Evolutionary conservation across 2,888 invertebrate species (phyloP).

Genomic region (Ophion ellenae): DNA sequence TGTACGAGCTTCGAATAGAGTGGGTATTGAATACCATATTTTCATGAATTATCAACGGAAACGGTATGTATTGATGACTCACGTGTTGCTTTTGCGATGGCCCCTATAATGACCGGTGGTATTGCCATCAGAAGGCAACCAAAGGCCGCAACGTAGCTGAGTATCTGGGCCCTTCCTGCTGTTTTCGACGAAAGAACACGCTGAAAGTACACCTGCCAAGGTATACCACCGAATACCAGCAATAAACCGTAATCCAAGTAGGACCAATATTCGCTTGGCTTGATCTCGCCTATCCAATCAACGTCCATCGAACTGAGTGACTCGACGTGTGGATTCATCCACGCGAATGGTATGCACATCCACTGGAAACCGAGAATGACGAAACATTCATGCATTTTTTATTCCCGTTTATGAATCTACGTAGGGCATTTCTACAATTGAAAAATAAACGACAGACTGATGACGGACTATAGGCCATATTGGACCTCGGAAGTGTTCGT

Average conservation of each 20-base stretch:
- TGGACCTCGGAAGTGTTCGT: no score
- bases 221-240: slow-evolving; percentile 97
- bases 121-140: slow-evolving; percentile 99
- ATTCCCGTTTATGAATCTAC: neutral
- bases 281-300: slow-evolving; percentile 95
- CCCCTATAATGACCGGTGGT: slow-evolving; percentile 98
- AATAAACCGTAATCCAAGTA: slow-evolving; percentile 95
- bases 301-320: slow-evolving; percentile 92
- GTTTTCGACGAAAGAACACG: slow-evolving; percentile 98
- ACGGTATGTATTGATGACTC: slow-evolving; percentile 77
- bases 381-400: neutral
- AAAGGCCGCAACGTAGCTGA: slow-evolving; percentile 97
- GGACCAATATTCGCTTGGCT: slow-evolving; percentile 89
- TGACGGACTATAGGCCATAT: neutral
- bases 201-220: slow-evolving; percentile 99
- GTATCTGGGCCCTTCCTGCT: slow-evolving; percentile 95
- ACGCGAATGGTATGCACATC: slow-evolving; percentile 99
- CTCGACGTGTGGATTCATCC: slow-evolving; percentile 93
- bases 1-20: slow-evolving; percentile 16
- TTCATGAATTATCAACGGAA: slow-evolving; percentile 17
- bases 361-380: slow-evolving; percentile 85
- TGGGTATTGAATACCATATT: neutral
- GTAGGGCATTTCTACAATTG: neutral
- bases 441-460: no score
- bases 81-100: slow-evolving; percentile 98